Base-by-base conservation (phyloP, 2,113 vertebrate genomes). In the Gobius niger region DNA sequence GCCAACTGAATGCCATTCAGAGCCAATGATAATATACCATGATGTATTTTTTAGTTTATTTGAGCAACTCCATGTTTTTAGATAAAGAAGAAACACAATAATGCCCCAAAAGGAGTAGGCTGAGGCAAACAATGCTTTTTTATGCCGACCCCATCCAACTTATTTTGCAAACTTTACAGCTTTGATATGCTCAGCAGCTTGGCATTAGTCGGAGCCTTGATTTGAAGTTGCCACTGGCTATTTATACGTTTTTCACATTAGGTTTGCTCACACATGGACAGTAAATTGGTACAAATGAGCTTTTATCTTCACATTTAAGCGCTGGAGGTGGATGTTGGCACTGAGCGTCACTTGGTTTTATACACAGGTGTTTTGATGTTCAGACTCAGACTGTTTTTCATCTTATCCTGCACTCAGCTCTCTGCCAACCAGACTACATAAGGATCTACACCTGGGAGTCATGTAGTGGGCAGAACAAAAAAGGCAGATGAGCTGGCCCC, bases 391-490 rank as follows among this genome's bases (percentile, higher is more conserved):
- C 60, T 49, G 60, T 63, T 47, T 16, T 47, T 47, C 63, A 63
- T 53, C 18, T 62, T 59, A 63, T 86, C 15, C 42, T n/a, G 51
- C 52, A 24, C 9, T 81, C 7, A 34, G 19, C 47, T 64, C 47
- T 64, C 73, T 74, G 59, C 65, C 70, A 78, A 73, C 61, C 52
- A 69, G 66, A 40, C 78, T 66, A 65, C 50, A 41, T 49, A 75
- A 75, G 78, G 78, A 60, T 34, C 24, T 65, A 41, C 64, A 52
- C 12, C 69, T 68, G 63, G 50, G 52, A 78, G 67, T 64, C n/a
- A 52, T 64, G 41, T 73, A 77, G 73, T 65, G 63, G 61, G 72
- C 80, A 81, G 84, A 88, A 84, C 82, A 63, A 54, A 54, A 68
- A n/a, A 60, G 74, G 53, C 60, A 54, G 49, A 71, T 47, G 71